Evolutionary conservation across 2,888 invertebrate genomes (phyloP), one percentile per base, ranked within the genome.

Genomic region (Tribolium freemani): DNA sequence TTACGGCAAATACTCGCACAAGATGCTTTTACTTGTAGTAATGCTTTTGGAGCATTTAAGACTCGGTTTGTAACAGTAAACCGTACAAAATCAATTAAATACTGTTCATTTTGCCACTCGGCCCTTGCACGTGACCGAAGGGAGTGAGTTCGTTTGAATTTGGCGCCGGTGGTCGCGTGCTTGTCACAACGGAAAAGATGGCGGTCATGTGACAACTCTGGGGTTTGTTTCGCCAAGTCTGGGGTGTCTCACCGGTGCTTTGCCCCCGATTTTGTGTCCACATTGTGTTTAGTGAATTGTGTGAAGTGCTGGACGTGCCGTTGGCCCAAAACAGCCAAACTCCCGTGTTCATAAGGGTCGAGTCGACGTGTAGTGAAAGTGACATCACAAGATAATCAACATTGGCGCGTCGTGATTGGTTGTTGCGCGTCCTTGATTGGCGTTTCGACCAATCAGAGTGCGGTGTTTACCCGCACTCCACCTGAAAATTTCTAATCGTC

Each of bases 401-500:
- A 51, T 11, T 5, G 51, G 38, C 46, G 38, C 51, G 50, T 46
- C 51, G 48, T 61, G 76, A 83, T 83, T 83, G 83, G 84, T 79
- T 72, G 78, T 70, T 73, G 71, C 72, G 74, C 77, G 83, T 77
- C 84, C 84, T 81, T 78, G 78, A 73, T 71, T 71, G 74, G 71
- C 69, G 79, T 80, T 71, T 69, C 73, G 75, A 81, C 87, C 86
- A 87, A 87, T 86, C 78, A 79, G 76, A 74, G 63, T 64, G 67
- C 75, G 78, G 82, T 82, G 83, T 83, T 83, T 82, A 76, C 76
- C 84, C 81, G 80, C 83, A 84, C 85, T 85, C 85, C 84, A 83
- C 82, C 84, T 82, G 84, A 84, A 85, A 83, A 82, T 83, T 84
- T 84, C 86, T 85, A 84, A 85, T 90, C 91, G 92, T 93, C 93